phyloP scores from a whole-genome alignment of 1,140 invertebrate species.

The Drosophila lacertosa region DNA sequence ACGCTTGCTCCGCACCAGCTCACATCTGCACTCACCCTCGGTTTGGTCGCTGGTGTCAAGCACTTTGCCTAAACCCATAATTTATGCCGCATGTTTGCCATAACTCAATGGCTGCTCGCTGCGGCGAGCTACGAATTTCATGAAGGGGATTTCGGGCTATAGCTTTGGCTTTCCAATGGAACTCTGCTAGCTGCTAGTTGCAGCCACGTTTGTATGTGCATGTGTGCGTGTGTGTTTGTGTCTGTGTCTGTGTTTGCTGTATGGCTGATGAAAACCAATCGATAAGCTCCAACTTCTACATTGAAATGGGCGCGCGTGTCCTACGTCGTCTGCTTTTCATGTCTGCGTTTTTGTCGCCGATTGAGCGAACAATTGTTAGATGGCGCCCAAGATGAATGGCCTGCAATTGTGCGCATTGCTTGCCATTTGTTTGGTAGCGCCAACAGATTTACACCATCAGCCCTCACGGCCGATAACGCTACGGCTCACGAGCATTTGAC shows the following conservation, averaged over 20 bases:
- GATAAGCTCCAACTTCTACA: constrained; percentile 52
- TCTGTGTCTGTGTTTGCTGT: constrained; percentile 11
- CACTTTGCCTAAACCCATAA: constrained; percentile 62
- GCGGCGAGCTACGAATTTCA: constrained; percentile 48
- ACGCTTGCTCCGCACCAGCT: constrained; percentile 43
- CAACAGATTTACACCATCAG: constrained; percentile 46
- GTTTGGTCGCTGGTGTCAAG: constrained; percentile 34
- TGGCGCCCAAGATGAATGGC: constrained; percentile 72
- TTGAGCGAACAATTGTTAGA: constrained; percentile 75
- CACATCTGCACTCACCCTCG: constrained; percentile 18
- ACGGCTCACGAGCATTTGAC: constrained; percentile 30
- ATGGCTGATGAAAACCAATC: constrained; percentile 64
- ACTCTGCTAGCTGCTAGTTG: constrained; percentile 1
- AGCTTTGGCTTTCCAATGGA: constrained; percentile 12
- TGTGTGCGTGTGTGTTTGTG: not conserved
- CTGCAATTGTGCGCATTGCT: constrained; percentile 77
- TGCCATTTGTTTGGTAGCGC: constrained; percentile 64
- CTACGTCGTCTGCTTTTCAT: constrained; percentile 1
- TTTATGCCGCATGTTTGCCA: constrained; percentile 81
- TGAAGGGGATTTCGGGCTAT: constrained; percentile 3
- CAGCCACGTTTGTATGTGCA: not conserved
- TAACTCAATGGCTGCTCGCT: constrained; percentile 71
- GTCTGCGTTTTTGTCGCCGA: constrained; percentile 69
- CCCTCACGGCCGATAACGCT: constrained; percentile 23
- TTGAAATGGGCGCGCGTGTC: constrained; percentile 5